Evolutionary conservation across 1,140 invertebrate species (phyloP).

Genomic region (Vanessa atalanta): DNA sequence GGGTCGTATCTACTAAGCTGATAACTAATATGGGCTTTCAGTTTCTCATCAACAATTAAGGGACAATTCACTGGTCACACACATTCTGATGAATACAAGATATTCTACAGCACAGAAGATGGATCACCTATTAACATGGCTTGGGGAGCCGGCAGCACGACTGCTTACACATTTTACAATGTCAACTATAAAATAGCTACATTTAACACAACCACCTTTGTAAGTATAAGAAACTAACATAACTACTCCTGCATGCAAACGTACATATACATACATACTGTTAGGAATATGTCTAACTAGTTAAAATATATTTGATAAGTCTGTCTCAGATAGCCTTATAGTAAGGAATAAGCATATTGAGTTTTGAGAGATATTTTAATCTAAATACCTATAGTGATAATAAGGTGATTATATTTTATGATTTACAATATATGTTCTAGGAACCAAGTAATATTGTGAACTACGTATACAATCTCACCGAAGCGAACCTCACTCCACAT

Average conservation of each 20-base stretch:
- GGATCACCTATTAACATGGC: conserved; percentile 84
- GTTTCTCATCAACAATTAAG: conserved; percentile 85
- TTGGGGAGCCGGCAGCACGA: conserved; percentile 89
- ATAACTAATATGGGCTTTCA: conserved; percentile 53
- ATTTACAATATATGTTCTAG: conserved; percentile 65
- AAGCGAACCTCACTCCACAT: conserved; percentile 84
- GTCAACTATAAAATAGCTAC: conserved; percentile 90
- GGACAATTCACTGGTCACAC: conserved; percentile 92
- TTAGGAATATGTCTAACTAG: too few species aligned
- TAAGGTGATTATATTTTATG: background rate
- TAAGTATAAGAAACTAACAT: conserved; percentile 69
- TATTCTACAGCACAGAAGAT: conserved; percentile 82
- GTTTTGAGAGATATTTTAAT: too few species aligned
- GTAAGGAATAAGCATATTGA: too few species aligned
- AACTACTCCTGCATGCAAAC: too few species aligned
- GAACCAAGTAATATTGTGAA: conserved; percentile 85
- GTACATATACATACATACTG: too few species aligned
- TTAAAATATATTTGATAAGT: too few species aligned
- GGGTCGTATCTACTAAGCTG: background rate
- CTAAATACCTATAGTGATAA: too few species aligned
- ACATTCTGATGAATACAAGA: conserved; percentile 88
- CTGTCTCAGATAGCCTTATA: too few species aligned
- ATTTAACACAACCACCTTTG: conserved; percentile 83
- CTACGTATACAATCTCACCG: conserved; percentile 89
- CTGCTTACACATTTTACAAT: conserved; percentile 85